These are phyloP conservation scores for Mechanitis messenoides DNA, from an alignment of 2,888 invertebrate genomes.

Conservation along the genomic window DNA sequence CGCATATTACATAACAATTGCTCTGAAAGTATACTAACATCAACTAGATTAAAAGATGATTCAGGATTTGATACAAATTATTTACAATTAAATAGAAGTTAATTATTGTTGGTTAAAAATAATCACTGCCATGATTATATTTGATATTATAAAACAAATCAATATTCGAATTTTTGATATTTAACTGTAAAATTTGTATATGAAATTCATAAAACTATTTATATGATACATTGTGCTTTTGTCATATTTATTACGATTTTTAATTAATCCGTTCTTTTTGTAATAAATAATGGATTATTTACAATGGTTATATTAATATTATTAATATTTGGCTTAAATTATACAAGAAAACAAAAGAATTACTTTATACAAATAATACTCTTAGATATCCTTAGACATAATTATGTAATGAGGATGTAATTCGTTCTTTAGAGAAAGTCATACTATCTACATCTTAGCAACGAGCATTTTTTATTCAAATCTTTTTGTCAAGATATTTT, in stretches of 20 bases:
- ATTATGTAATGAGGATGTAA: too few species aligned
- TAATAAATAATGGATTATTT: slow-evolving; percentile 7
- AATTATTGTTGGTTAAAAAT: not conserved
- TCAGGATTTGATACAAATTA: not conserved
- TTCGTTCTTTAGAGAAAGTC: too few species aligned
- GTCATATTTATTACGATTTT: slow-evolving; percentile 1
- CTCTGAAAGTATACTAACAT: not conserved
- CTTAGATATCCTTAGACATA: too few species aligned
- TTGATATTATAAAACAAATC: not conserved
- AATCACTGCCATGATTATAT: not conserved
- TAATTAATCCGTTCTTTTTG: not conserved
- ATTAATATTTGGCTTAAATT: slow-evolving; percentile 13
- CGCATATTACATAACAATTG: not conserved
- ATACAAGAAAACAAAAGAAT: not conserved
- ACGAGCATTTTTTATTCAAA: too few species aligned
- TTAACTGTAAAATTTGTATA: not conserved
- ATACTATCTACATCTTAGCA: too few species aligned
- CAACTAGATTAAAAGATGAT: not conserved
- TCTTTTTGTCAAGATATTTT: too few species aligned
- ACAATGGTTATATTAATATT: slow-evolving; percentile 8
- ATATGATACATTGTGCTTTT: not conserved
- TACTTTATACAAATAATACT: slow-evolving; percentile 3
- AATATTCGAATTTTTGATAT: slow-evolving; percentile 8
- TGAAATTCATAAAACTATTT: not conserved
- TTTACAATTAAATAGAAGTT: slow-evolving; percentile 5